These are phyloP conservation scores for Saturnia pavonia DNA, from an alignment of 2,888 invertebrate genomes.

Conservation along the genomic window DNA sequence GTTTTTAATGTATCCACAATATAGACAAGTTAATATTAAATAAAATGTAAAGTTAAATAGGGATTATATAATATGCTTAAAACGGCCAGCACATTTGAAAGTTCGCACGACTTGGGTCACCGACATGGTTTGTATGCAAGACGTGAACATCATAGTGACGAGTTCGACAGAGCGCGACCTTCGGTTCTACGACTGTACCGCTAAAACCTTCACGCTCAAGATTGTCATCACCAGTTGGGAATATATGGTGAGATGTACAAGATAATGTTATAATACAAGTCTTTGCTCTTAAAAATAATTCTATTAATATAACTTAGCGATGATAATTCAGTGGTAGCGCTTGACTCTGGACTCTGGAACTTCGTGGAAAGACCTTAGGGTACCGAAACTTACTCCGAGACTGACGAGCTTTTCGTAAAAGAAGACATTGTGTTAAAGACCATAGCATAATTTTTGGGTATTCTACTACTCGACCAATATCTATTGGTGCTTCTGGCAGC, in stretches of 20 bases:
- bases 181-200: constrained; percentile 90
- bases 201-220: constrained; percentile 86
- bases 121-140: constrained; percentile 87
- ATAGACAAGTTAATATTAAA: background rate
- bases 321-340: no score
- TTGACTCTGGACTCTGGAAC: no score
- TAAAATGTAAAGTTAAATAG: background rate
- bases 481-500: no score
- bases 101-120: constrained; percentile 87
- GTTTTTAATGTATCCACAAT: background rate
- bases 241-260: constrained; percentile 60
- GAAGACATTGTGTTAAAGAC: no score
- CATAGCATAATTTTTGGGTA: no score
- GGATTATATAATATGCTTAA: background rate
- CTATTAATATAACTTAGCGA: no score
- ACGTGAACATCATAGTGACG: constrained; percentile 89
- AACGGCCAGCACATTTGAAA: constrained; percentile 77
- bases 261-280: background rate
- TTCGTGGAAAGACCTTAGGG: no score
- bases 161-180: constrained; percentile 90
- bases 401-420: no score
- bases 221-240: constrained; percentile 86
- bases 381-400: no score
- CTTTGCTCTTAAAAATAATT: background rate
- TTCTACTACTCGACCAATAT: no score